These are phyloP conservation scores for Ephestia elutella DNA, from an alignment of 1,140 invertebrate species.

Conservation along the genomic window DNA sequence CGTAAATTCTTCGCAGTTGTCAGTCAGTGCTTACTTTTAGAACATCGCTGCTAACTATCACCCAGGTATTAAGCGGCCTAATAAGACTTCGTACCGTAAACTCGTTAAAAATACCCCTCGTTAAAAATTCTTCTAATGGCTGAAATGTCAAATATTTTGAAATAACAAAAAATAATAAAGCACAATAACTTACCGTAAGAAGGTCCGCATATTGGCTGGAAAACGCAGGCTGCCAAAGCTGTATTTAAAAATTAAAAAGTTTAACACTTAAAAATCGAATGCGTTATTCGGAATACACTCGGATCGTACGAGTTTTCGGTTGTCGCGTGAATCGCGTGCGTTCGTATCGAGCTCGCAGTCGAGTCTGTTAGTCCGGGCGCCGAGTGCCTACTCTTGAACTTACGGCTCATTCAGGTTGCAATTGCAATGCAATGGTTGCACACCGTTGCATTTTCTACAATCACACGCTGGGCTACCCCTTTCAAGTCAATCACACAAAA, in stretches of 20 bases:
- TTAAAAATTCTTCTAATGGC: not conserved
- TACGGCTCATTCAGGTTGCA: conserved; percentile 54
- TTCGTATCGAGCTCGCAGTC: conserved; percentile 42
- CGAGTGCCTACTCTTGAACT: conserved; percentile 58
- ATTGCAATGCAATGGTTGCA: conserved; percentile 34
- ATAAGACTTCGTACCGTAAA: not conserved
- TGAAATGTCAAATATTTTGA: conserved; percentile 7
- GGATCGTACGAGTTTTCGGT: conserved; percentile 24
- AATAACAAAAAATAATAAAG: conserved; percentile 13
- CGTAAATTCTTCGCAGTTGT: not conserved
- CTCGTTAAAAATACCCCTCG: not conserved
- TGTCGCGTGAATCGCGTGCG: conserved; percentile 36
- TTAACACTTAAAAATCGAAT: conserved; percentile 36
- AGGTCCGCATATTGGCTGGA: conserved; percentile 53
- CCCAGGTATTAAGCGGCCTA: not conserved
- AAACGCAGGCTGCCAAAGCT: conserved; percentile 26
- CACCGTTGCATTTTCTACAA: conserved; percentile 52
- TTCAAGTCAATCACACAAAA: conserved; percentile 3
- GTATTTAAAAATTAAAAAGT: conserved; percentile 22
- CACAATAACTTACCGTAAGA: conserved; percentile 47
- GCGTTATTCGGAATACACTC: conserved; percentile 38
- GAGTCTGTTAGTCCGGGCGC: conserved; percentile 38
- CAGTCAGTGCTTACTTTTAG: not conserved
- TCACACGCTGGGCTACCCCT: conserved; percentile 15
- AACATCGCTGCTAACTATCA: not conserved